Evolutionary conservation across 2,113 vertebrate species (phyloP), one percentile per base, ranked within the genome.

Genomic region (Cranoglanis bouderius): DNA sequence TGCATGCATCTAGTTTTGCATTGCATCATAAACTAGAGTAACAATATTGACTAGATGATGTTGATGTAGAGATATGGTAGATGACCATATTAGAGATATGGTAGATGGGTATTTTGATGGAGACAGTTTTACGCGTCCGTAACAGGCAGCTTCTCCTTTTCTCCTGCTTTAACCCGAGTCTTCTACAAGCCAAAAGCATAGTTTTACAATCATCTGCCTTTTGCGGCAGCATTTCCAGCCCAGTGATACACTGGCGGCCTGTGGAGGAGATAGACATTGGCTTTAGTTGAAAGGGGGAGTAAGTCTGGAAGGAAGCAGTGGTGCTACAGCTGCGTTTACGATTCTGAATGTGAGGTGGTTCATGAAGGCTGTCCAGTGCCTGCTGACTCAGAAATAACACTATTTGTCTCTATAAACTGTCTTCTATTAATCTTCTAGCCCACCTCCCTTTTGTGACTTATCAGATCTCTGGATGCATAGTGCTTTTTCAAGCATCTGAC

Each of bases 361-460:
- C 88, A 88, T 89, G 85, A 90, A 88, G 87, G 49, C 72, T 40
- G 32, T 85, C 80, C n/a, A 57, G 75, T 90, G 90, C 88, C 72
- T 91, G 86, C 88, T 92, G 90, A 91, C 46, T 87, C 81, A 91
- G 87, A 89, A 88, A 84, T 61, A 87, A 49, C 63, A 84, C 75
- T n/a, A 85, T 89, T 78, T 91, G 82, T 80, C 86, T 88, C 49
- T n/a, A 57, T 16, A 24, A 86, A 61, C 82, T 85, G 38, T 82
- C 72, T 88, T 84, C n/a, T 49, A 7, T 91, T 88, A 90, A 75
- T 92, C 87, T 81, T 87, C 18, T 26, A 3, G 46, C 63, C 26
- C 70, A 35, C 43, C 83, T 88, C 84, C 19, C 55, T 78, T 10
- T 1, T 16, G n/a, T 19, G 32, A 61, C 53, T 59, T 53, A 19